Conservation (phyloP, 2,888 invertebrate genomes). For the Diloba caeruleocephala region DNA sequence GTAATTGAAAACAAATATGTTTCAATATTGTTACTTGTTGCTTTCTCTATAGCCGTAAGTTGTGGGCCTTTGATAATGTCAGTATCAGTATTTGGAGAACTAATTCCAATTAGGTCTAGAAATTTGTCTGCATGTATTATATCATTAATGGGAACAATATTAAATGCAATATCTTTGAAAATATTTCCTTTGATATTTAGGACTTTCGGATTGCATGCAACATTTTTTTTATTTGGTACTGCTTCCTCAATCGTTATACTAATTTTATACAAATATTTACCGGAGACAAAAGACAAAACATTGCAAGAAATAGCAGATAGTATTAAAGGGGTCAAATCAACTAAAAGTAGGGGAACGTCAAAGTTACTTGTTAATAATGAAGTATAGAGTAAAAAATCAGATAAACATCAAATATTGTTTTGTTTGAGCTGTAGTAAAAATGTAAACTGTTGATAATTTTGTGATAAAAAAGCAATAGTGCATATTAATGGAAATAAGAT, state of each 20-base stretch:
- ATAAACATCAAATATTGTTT: background rate
- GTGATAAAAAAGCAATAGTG: too few relatives aligned
- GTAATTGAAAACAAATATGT: conserved; percentile 54
- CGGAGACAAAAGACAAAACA: conserved; percentile 70
- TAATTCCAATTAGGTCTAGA: conserved; percentile 57
- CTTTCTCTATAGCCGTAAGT: conserved; percentile 59
- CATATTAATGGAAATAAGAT: too few relatives aligned
- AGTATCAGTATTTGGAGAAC: conserved; percentile 54
- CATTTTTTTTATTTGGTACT: conserved; percentile 57
- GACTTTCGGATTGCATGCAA: conserved; percentile 53
- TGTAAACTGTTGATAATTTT: too few relatives aligned
- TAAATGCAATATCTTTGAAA: conserved; percentile 45
- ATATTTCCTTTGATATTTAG: conserved; percentile 57
- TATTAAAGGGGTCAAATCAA: conserved; percentile 27
- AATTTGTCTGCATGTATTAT: conserved; percentile 49
- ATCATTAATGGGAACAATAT: conserved; percentile 24
- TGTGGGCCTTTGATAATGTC: conserved; percentile 61
- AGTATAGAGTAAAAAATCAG: background rate
- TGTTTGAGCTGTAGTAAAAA: background rate
- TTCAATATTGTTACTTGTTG: conserved; percentile 49
- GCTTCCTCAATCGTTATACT: conserved; percentile 31
- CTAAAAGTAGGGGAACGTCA: background rate
- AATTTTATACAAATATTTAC: conserved; percentile 60
- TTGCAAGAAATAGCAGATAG: conserved; percentile 61
- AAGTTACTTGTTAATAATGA: conserved; percentile 8